Conservation (phyloP, 2,113 vertebrate genomes). For the Empidonax alnorum region DNA sequence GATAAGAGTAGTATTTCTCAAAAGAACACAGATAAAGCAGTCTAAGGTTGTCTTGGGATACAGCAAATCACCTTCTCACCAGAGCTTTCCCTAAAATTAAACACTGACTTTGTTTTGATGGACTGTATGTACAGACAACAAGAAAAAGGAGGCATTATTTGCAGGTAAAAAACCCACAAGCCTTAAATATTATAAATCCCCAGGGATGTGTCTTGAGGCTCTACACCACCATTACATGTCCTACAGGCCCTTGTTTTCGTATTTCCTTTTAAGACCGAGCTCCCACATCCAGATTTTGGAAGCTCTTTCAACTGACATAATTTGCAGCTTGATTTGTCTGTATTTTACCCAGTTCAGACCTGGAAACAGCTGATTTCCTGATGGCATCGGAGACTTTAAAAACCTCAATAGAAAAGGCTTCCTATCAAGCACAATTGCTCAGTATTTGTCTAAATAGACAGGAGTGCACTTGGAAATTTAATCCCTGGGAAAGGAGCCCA, state of each 20-base stretch:
- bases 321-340: conserved; percentile 1
- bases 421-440: background rate
- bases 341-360: background rate
- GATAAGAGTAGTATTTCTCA: conserved; percentile 32
- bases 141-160: background rate
- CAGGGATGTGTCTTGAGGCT: background rate
- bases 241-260: background rate
- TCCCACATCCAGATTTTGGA: background rate
- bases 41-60: background rate
- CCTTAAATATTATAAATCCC: background rate
- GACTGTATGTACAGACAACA: background rate
- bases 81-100: conserved; percentile 12
- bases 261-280: background rate
- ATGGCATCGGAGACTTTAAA: background rate
- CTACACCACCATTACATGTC: background rate
- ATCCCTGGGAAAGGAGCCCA: background rate
- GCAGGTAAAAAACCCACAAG: background rate
- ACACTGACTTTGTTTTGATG: background rate
- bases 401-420: background rate
- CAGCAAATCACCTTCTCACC: background rate
- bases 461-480: background rate
- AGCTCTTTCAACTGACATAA: background rate
- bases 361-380: conserved; percentile 1
- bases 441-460: background rate
- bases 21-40: conserved; percentile 9